These are phyloP conservation scores for Periparus ater DNA, from an alignment of 2,797 vertebrate species.

Conservation along the genomic window DNA sequence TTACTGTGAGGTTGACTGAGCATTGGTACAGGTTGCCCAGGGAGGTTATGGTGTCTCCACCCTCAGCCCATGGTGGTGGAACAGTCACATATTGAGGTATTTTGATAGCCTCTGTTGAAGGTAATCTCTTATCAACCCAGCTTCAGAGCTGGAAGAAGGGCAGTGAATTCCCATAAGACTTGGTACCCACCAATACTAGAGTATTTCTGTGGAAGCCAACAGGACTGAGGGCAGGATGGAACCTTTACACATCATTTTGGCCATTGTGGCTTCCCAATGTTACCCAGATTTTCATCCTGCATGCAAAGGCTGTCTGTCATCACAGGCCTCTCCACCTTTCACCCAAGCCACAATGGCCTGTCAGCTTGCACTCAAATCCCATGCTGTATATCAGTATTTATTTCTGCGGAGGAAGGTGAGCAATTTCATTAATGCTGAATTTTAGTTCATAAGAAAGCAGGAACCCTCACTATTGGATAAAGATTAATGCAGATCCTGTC, in stretches of 20 bases:
- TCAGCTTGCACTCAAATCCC: background rate
- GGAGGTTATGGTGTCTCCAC: background rate
- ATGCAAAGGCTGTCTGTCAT: background rate
- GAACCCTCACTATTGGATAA: background rate
- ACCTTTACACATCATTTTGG: background rate
- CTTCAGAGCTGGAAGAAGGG: background rate
- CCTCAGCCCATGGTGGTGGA: background rate
- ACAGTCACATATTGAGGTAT: background rate
- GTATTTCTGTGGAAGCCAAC: background rate
- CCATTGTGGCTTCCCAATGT: background rate
- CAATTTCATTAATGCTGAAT: background rate
- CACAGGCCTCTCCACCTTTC: background rate
- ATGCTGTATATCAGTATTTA: background rate
- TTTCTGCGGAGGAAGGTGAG: background rate
- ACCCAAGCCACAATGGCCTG: background rate
- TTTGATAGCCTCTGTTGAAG: background rate
- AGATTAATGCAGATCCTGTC: background rate
- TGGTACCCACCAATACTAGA: background rate
- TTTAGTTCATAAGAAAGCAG: background rate
- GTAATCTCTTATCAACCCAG: background rate
- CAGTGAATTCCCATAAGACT: background rate
- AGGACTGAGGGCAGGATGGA: background rate
- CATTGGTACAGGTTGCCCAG: background rate
- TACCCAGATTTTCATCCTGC: rapidly evolving
- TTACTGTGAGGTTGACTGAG: background rate